phyloP scores from a whole-genome alignment of 2,113 vertebrate genomes.

The Notiomystis cincta region DNA sequence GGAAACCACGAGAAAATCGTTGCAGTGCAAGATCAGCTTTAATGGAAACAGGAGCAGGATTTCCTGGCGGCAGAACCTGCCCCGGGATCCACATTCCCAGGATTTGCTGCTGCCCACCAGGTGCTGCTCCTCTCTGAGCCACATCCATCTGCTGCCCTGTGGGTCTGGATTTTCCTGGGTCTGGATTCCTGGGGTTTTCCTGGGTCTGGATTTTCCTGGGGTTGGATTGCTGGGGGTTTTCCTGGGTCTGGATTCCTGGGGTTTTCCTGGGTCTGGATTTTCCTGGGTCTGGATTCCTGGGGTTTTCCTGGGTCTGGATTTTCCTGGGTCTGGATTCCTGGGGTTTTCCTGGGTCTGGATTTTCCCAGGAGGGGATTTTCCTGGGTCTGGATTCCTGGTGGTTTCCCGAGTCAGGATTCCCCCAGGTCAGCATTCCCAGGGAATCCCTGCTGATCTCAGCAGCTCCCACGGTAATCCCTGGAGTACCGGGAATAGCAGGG shows the following conservation, averaged over 20 bases:
- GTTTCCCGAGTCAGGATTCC: background rate
- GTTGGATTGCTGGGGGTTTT: too few relatives aligned
- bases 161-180: background rate
- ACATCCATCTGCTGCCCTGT: background rate
- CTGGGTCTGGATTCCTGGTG: background rate
- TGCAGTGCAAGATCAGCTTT: background rate
- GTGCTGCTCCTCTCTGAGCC: background rate
- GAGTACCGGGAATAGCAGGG: background rate
- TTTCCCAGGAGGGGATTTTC: background rate
- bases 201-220: background rate
- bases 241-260: background rate
- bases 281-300: too few relatives aligned
- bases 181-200: too few relatives aligned
- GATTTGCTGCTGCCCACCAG: rapidly evolving
- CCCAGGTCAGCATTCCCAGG: too few relatives aligned
- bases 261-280: background rate
- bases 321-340: background rate
- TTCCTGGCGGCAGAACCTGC: background rate
- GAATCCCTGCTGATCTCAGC: background rate
- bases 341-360: background rate
- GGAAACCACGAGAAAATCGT: background rate
- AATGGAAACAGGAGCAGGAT: background rate
- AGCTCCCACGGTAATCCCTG: background rate
- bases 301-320: too few relatives aligned
- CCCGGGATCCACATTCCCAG: background rate